phyloP scores from a whole-genome alignment of 2,888 invertebrate genomes.

The Ametastegia equiseti region DNA sequence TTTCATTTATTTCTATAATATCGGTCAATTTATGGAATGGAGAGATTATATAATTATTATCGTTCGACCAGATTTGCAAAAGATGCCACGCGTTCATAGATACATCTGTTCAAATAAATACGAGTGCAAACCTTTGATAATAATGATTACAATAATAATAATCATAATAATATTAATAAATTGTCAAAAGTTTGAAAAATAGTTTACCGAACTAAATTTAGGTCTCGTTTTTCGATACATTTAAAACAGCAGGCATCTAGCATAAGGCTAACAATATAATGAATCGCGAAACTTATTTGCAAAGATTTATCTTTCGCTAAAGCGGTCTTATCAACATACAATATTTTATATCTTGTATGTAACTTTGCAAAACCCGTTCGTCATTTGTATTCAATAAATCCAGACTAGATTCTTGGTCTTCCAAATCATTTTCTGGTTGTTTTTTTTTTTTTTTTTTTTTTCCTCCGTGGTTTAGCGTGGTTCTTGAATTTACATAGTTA shows the following conservation, averaged over 20 bases:
- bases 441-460: too few relatives aligned
- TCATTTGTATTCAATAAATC: slow-evolving; percentile 27
- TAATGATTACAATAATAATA: not conserved
- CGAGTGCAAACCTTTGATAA: not conserved
- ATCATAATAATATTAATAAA: not conserved
- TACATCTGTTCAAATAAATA: not conserved
- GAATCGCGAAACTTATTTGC: slow-evolving; percentile 55
- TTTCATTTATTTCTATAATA: not conserved
- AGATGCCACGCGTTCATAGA: not conserved
- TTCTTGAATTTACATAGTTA: slow-evolving; percentile 55
- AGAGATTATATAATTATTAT: not conserved
- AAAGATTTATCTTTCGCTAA: slow-evolving; percentile 55
- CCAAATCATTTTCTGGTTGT: slow-evolving; percentile 19
- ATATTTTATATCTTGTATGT: slow-evolving; percentile 42
- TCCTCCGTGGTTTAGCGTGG: slow-evolving; percentile 48
- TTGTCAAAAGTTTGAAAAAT: slow-evolving; percentile 40
- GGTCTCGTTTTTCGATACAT: slow-evolving; percentile 50
- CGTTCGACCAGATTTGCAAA: not conserved
- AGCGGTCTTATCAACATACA: slow-evolving; percentile 50
- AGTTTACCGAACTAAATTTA: slow-evolving; percentile 41
- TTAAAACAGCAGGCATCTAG: slow-evolving; percentile 52
- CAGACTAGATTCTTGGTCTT: slow-evolving; percentile 36
- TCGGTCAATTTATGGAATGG: slow-evolving; percentile 36
- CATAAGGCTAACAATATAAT: slow-evolving; percentile 52
- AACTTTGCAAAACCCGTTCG: slow-evolving; percentile 37